Conservation (phyloP, 2,888 invertebrate species). For the Caenorhabditis panamensis region DNA sequence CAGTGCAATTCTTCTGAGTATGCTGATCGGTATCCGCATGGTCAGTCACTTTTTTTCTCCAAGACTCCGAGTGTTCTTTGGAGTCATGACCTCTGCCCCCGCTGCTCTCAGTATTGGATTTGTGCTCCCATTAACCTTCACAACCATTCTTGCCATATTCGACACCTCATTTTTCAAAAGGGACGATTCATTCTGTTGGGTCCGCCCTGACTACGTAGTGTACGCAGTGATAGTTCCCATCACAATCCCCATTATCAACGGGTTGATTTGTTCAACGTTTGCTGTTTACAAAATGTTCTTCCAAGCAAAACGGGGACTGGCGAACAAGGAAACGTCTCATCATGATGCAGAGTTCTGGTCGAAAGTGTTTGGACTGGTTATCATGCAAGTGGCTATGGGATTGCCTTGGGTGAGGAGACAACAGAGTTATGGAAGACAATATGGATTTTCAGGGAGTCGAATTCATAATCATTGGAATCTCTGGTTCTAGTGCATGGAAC, state of each 20-base stretch:
- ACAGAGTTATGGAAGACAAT: neutral
- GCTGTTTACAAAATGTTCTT: constrained; percentile 67
- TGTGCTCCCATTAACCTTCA: constrained; percentile 31
- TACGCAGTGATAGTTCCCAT: constrained; percentile 73
- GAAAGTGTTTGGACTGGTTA: constrained; percentile 64
- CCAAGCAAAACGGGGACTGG: constrained; percentile 38
- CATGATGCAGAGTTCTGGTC: constrained; percentile 58
- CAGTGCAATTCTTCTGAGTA: constrained; percentile 65
- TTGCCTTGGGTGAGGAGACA: constrained; percentile 71
- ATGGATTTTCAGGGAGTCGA: constrained; percentile 63
- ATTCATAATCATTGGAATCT: constrained; percentile 64
- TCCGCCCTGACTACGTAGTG: constrained; percentile 69
- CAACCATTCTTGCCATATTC: constrained; percentile 11
- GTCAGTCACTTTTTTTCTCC: constrained; percentile 47
- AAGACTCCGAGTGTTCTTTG: constrained; percentile 35
- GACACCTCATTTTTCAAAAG: constrained; percentile 67
- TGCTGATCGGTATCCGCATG: constrained; percentile 64
- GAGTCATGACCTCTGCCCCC: constrained; percentile 43
- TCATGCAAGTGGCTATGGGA: constrained; percentile 73
- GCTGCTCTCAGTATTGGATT: constrained; percentile 52
- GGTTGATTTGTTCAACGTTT: constrained; percentile 66
- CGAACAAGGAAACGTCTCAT: constrained; percentile 28
- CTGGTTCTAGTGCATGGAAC: constrained; percentile 62
- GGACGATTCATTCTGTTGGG: constrained; percentile 74
- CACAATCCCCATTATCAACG: constrained; percentile 69